Base-by-base conservation (phyloP, 2,797 vertebrate species). In the Crax fasciolata region DNA sequence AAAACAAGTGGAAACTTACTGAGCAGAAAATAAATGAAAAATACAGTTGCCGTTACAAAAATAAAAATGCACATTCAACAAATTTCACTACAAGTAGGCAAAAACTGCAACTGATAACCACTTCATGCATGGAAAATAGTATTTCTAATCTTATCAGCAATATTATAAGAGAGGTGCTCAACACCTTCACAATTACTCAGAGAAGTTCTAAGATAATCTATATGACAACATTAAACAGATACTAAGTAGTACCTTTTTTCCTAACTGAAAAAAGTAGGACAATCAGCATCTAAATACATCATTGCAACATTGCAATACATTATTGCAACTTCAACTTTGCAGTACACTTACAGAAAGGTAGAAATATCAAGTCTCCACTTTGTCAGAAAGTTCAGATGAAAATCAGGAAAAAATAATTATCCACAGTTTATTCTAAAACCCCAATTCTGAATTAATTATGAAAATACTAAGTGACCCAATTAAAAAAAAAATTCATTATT, bases 401-500 rank as follows among this genome's bases (percentile, higher is more conserved):
- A 66, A 16, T 82, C 28, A 79, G 18, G n/a, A 8, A 79, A 82
- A 86, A 90, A 4, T 44, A 70, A 63, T 38, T 59, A 70, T 52
- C 27, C 13, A 65, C 32, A 23, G 10, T 23, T 74, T 82, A 54
- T 17, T 65, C 46, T 52, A 72, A 87, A 75, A 39, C 21, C 6
- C 35, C 7, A 3, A 10, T 38, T 61, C 44, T 78, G 32, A 75
- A 83, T 44, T 23, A 89, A 67, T 35, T 57, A 68, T 11, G 57
- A 85, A 89, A 87, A n/a, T 21, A 62, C 4, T 54, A 43, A 58
- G 5, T 79, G 73, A 73, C 38, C 59, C 52, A 81, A 75, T 72
- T 27, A 28, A 75, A 88, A 89, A 86, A 52, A 87, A 86, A 63
- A 16, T 2, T 4, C 51, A 20, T 59, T 90, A 87, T 89, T 96